Evolutionary conservation across 2,888 invertebrate genomes (phyloP), one percentile per base, ranked within the genome.

Genomic region (Apodemia duryi): DNA sequence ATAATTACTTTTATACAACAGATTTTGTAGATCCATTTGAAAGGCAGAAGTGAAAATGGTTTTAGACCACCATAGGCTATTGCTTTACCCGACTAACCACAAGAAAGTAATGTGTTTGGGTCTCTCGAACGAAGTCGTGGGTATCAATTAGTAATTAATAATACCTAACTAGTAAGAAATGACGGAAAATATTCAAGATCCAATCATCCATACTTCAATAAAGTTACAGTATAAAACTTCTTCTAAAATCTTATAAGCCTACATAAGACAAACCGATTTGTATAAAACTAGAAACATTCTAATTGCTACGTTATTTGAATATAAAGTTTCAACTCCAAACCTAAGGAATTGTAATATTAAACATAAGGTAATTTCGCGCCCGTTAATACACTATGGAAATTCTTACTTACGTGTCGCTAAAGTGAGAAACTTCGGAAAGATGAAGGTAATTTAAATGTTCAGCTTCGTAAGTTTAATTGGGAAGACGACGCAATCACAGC

Each of bases 381-480:
- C 28, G 32, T 57, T 21, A 64, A 64, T 43, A 61, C 64, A 51
- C 64, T 65, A 65, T 61, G 61, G 64, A 61, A 61, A 65, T 61
- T 61, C 57, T 57, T 61, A 61, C 64, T 65, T 61, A 61, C 61
- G 64, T 65, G 61, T 65, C 64, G 35, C 61, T 35, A 38, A 61
- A 65, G 64, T 65, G 64, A 61, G 61, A 65, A 65, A 65, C 64
- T 65, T 61, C 51, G 61, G 46, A 61, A 65, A 65, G 64, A 65
- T 67, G 70, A 68, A 74, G 77, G 78, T 80, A 80, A 83, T 81
- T 82, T 80, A 80, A 83, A 79, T 80, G 79, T 80, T 77, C 77
- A 75, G 74, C 49, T 65, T 62, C 67, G 69, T 67, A 68, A 69
- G 67, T 69, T 71, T 70, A 71, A 71, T 70, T 71, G 64, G 70